phyloP scores from a whole-genome alignment of 2,888 invertebrate genomes.

The Campoletis raptor region DNA sequence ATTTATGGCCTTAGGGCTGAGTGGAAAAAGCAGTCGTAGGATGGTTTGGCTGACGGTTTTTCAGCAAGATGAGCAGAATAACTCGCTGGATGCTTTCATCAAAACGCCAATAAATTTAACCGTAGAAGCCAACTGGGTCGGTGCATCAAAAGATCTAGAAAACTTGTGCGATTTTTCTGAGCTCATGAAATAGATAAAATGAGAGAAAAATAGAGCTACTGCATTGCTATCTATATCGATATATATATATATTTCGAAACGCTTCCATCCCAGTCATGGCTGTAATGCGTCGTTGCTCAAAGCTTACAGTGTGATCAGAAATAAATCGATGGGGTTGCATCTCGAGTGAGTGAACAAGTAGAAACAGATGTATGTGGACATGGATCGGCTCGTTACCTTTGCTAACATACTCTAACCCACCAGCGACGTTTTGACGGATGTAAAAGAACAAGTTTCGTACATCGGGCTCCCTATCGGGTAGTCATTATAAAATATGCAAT shows the following conservation, averaged over 20 bases:
- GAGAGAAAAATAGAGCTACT: conserved; percentile 4
- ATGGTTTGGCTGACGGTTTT: conserved; percentile 57
- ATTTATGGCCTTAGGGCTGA: conserved; percentile 70
- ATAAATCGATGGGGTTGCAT: conserved; percentile 60
- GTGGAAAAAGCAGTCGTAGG: conserved; percentile 42
- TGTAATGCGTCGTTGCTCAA: conserved; percentile 36
- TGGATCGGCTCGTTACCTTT: conserved; percentile 35
- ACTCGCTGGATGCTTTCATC: conserved; percentile 73
- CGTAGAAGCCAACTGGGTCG: conserved; percentile 67
- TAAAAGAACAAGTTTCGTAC: conserved; percentile 52
- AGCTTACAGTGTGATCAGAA: conserved; percentile 61
- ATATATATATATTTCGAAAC: background rate
- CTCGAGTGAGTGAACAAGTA: conserved; percentile 27
- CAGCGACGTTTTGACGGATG: conserved; percentile 30
- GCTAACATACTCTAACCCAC: conserved; percentile 19
- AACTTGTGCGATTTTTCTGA: conserved; percentile 39
- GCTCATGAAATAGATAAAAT: conserved; percentile 22
- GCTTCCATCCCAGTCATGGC: background rate
- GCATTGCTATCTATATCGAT: conserved; percentile 4
- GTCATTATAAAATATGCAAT: conserved; percentile 73
- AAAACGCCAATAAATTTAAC: conserved; percentile 76
- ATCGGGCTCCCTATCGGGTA: conserved; percentile 55
- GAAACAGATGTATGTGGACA: conserved; percentile 12
- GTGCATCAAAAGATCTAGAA: conserved; percentile 72
- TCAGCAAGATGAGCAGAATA: conserved; percentile 63